phyloP scores from a whole-genome alignment of 2,888 invertebrate species.

The Stenurella melanura region DNA sequence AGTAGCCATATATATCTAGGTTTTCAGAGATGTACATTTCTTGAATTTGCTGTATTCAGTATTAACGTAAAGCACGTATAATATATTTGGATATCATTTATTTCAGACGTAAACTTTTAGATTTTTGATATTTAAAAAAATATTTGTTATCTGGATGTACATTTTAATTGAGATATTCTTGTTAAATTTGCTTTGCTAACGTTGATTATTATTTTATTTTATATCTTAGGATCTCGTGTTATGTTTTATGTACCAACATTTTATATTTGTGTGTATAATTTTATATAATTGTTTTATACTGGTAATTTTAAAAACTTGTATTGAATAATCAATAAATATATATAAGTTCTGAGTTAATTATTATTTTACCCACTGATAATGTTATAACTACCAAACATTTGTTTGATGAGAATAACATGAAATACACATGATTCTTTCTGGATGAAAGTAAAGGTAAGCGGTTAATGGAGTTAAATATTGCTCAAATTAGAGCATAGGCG shows the following conservation, averaged over 20 bases:
- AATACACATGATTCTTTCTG: too few species aligned
- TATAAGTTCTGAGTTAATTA: neutral
- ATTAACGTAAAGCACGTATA: neutral
- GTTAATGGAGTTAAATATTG: too few species aligned
- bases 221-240: neutral
- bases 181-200: neutral
- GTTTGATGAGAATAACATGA: too few species aligned
- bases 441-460: too few species aligned
- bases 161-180: too few species aligned
- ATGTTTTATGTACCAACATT: conserved; percentile 17
- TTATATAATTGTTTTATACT: conserved; percentile 11
- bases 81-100: neutral
- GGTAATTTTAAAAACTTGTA: conserved; percentile 23
- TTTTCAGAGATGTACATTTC: neutral
- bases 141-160: too few species aligned
- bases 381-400: too few species aligned
- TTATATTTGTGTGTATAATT: conserved; percentile 7
- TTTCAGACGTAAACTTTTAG: too few species aligned
- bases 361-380: too few species aligned
- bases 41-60: neutral
- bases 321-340: conserved; percentile 7
- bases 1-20: neutral
- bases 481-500: too few species aligned
- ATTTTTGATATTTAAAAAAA: neutral
- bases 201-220: neutral